Evolutionary conservation across 2,113 vertebrate genomes (phyloP).

Genomic region (Rhipidura dahli): DNA sequence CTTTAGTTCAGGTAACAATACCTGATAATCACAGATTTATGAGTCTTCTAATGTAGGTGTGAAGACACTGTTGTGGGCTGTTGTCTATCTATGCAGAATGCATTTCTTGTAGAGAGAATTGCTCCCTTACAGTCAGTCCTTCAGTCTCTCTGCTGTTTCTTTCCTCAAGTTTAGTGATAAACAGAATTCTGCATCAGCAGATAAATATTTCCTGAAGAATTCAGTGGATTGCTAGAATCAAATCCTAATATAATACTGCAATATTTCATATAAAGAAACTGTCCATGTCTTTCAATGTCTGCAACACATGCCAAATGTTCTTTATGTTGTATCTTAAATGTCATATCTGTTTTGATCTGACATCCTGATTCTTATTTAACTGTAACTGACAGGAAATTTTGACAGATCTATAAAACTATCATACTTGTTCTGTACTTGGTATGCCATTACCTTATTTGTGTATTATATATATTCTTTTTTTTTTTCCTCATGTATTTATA

Average conservation of each 20-base stretch:
- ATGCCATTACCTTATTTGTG: neutral
- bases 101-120: neutral
- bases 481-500: neutral
- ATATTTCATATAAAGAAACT: neutral
- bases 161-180: neutral
- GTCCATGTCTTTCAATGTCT: neutral
- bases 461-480: neutral
- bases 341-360: neutral
- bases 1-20: neutral
- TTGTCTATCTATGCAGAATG: neutral
- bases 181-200: neutral
- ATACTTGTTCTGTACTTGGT: neutral
- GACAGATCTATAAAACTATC: neutral
- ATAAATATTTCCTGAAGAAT: neutral
- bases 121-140: neutral
- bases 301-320: neutral
- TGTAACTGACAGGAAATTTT: neutral
- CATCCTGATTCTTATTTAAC: neutral
- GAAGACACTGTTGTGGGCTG: neutral
- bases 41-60: neutral
- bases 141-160: neutral
- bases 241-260: neutral
- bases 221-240: neutral
- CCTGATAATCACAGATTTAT: neutral
- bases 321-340: neutral